Base-by-base conservation (phyloP, 2,888 invertebrate species). In the Drosophila engyochracea region DNA sequence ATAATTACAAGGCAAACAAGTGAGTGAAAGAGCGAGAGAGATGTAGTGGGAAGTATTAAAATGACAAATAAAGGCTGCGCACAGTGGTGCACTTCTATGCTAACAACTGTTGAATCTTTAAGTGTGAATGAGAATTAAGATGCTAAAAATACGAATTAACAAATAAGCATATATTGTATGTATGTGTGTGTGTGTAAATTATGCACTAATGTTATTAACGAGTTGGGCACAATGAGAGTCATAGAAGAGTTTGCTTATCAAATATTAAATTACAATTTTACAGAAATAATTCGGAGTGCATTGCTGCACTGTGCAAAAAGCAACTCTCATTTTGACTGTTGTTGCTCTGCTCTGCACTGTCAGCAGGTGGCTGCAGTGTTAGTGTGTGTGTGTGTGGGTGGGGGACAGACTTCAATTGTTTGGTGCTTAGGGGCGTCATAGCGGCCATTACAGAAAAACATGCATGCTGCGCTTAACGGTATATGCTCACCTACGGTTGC, bases 401-500 rank as follows among this genome's bases (percentile, higher is more conserved):
- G 4, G 12, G 51, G 31, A 44, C 22, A 39, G 39, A 25, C 47
- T 64, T 39, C 68, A 79, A 70, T 79, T 76, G 80, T 62, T 76
- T 79, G 49, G 28, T 70, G 76, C 79, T 72, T 72, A 55, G 59
- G 76, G 79, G 71, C 71, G 79, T 74, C 47, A 54, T 68, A 62
- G 67, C 76, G 49, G 66, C 67, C 71, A 79, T 79, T 79, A 75
- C 61, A 65, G 35, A 57, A 70, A 74, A 74, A 60, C 81, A 77
- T 80, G 81, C 80, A 79, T 70, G 80, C 76, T 79, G 74, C 70
- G 71, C 81, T 76, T 79, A 81, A 81, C 81, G 81, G 81, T 63
- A 74, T 51, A 75, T 35, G 35, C 53, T 52, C 66, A 59, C 19
- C 51, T 41, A 47, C 47, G 54, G 54, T 31, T 49, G 76, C 79